Percentiles rank a stretch among this genome's conserved stretches.
phyloP scores from a whole-genome alignment of 2,797 vertebrate species.

The Rhinoraja longicauda region DNA sequence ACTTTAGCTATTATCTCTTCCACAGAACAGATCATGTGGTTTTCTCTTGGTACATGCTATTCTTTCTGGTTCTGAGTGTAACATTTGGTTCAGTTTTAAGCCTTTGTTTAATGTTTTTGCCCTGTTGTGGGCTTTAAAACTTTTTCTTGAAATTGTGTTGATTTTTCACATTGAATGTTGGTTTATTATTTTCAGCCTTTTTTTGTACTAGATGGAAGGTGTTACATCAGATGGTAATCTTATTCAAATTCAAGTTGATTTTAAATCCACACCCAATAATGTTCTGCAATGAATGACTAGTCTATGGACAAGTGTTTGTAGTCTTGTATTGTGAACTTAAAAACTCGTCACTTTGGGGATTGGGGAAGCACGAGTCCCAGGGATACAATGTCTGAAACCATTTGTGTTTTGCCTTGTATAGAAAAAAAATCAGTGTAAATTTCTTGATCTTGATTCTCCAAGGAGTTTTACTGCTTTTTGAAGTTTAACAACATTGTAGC shows the following conservation, averaged over 20 bases:
- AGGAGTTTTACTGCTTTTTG: no score
- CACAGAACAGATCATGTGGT: not conserved
- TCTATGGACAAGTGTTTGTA: not conserved
- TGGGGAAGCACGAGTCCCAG: no score
- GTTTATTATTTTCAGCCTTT: not conserved
- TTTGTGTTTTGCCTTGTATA: no score
- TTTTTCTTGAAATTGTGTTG: not conserved
- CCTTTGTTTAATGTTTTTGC: not conserved
- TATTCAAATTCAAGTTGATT: not conserved
- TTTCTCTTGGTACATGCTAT: not conserved
- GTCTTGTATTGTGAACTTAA: not conserved
- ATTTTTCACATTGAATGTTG: not conserved
- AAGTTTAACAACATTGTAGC: not conserved
- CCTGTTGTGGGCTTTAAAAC: not conserved
- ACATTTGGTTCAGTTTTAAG: not conserved
- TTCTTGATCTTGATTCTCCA: no score
- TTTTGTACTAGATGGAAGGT: not conserved
- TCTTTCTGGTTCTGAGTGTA: not conserved
- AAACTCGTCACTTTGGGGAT: not conserved
- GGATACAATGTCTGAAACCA: no score
- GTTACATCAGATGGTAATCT: not conserved
- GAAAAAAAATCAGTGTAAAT: no score
- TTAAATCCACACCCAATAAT: not conserved
- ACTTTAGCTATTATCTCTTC: not conserved
- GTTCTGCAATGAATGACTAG: not conserved